Evolutionary conservation across 2,113 vertebrate genomes (phyloP), one percentile per base, ranked within the genome.

Genomic region (Semicossyphus pulcher): DNA sequence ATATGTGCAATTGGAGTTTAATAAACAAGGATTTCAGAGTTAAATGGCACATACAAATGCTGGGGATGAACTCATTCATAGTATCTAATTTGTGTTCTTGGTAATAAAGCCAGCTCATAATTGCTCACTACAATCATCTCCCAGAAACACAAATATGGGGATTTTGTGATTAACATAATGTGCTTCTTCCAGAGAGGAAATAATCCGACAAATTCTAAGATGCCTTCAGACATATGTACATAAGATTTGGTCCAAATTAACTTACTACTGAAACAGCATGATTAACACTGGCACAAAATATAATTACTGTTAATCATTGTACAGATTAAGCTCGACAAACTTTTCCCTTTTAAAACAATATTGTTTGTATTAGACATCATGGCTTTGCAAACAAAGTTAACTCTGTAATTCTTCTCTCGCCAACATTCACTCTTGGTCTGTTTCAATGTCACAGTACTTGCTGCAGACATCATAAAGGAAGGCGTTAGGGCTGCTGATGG

Each of bases 1-100:
- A 96, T 96, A 96, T 96, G 95, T 95, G 96, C 96, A 95, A 95
- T 94, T 95, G 95, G 94, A 96, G 95, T 95, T 97, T 96, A 97
- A 97, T 96, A 96, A 96, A 96, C 95, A 90, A 79, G 97, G 96
- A 97, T 97, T 97, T 96, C 90, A 92, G 94, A 95, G 95, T 97
- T 97, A 98, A 98, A 98, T 96, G 94, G 95, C 96, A 97, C 94
- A 96, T 96, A 97, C 95, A 97, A 97, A 98, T 97, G 95, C 96
- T 94, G 88, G 95, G 95, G 95, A 96, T 94, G 96, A 97, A 96
- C 94, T 95, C 96, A 96, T 95, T 97, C 94, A 96, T 93, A 95
- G 93, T 93, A 92, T 96, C 95, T 96, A 95, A 95, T 98, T 97
- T 97, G 95, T 95, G 95, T 96, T 96, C 95, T 95, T 94, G 92